Base-by-base conservation (phyloP, 2,888 invertebrate species). In the Diarsia brunnea region DNA sequence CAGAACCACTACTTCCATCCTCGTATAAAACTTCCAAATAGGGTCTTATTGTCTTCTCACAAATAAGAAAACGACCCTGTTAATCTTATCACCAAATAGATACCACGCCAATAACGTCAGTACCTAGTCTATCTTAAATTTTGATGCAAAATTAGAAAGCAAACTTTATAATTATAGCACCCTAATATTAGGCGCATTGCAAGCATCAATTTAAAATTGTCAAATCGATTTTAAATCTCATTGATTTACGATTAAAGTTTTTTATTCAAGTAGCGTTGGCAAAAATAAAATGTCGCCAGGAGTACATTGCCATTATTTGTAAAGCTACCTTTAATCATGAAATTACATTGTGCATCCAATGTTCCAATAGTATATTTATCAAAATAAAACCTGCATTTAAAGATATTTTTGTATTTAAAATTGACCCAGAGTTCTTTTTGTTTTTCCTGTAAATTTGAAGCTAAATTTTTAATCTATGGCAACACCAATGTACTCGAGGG, bases 101-200 rank as follows among this genome's bases (percentile, higher is more conserved):
- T 71, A 66, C 69, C 51, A 77, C 77, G 79, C n/a, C 49, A 84
- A 84, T 77, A 84, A 82, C 79, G 55, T 75, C 75, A 27, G 63
- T 58, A 82, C 66, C 82, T n/a, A 65, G 45, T 69, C 71, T 76
- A 86, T 19, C 82, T 74, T 43, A 81, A 78, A 82, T 75, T 82
- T 82, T 12, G 55, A 75, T 75, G 65, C 60, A 73, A 81, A 83
- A 73, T 73, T 69, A 80, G 38, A 65, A 58, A 55, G 74, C 73
- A 76, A 49, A 53, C 47, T 64, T 60, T 31, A 61, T 55, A 74
- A 61, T 67, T 27, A 78, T 66, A 84, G 84, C 79, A 84, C 84
- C 82, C 38, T 49, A 60, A 1, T 47, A 4, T 61, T 76, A 84
- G 82, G 79, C 75, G 66, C 51, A 70, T 69, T 16, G 51, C 19